Percentiles rank a stretch among this genome's conserved stretches.
These are phyloP conservation scores for Orientallactaga bullata DNA, from an alignment of 2,113 vertebrate genomes.

Conservation along the genomic window DNA sequence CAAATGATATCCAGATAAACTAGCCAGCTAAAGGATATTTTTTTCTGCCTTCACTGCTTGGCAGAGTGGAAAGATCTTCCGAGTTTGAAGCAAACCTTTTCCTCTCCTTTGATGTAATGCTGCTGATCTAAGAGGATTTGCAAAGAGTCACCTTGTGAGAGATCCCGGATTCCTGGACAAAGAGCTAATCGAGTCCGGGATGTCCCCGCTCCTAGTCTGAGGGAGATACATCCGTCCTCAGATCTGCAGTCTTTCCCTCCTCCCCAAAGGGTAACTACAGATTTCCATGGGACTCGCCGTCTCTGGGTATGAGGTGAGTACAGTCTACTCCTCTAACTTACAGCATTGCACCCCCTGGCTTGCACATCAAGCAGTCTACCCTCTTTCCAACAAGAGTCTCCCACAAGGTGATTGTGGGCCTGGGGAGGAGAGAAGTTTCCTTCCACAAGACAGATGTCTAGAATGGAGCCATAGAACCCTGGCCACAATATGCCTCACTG, in stretches of 20 bases:
- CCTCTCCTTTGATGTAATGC: neutral
- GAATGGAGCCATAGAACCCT: neutral
- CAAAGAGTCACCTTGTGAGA: neutral
- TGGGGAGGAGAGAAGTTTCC: neutral
- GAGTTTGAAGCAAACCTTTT: neutral
- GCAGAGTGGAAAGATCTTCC: neutral
- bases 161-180: neutral
- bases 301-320: neutral
- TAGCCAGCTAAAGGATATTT: neutral
- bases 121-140: neutral
- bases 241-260: neutral
- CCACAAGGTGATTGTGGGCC: accelerated
- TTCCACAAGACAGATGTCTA: neutral
- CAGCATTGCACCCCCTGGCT: neutral
- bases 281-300: neutral
- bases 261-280: neutral
- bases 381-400: neutral
- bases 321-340: neutral
- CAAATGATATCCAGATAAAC: neutral
- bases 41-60: neutral
- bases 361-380: neutral
- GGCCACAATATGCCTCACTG: neutral
- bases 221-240: neutral
- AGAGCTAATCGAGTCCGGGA: neutral
- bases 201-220: neutral